Evolutionary conservation across 2,797 vertebrate genomes (phyloP).

Genomic region (Arrhamphus sclerolepis): DNA sequence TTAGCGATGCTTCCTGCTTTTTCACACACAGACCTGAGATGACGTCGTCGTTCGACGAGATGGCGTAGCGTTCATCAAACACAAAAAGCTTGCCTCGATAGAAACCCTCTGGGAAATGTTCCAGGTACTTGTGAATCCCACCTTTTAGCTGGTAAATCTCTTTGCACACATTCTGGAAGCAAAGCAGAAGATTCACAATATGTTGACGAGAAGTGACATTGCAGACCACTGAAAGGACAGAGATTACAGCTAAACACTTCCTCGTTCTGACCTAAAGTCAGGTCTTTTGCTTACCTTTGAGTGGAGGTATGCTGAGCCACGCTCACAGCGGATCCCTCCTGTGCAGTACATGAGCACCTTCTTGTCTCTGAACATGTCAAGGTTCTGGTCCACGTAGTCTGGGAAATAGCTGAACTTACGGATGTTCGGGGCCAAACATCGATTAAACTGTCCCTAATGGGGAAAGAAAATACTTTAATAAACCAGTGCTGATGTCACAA

Average conservation of each 20-base stretch:
- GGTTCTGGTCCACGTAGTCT: conserved; percentile 91
- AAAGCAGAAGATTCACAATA: not conserved
- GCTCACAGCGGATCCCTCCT: conserved; percentile 95
- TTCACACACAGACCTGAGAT: conserved; percentile 86
- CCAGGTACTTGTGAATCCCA: conserved; percentile 96
- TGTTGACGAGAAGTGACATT: too few species aligned
- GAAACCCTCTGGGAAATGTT: conserved; percentile 93
- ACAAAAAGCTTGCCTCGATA: conserved; percentile 97
- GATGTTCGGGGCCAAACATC: conserved; percentile 93
- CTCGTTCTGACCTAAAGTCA: too few species aligned
- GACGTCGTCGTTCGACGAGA: conserved; percentile 87
- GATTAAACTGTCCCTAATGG: conserved; percentile 89
- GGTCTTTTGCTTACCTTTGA: conserved; percentile 93
- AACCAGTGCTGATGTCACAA: not conserved
- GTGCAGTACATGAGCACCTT: conserved; percentile 98
- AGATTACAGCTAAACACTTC: too few species aligned
- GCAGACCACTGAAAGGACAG: too few species aligned
- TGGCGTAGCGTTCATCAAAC: conserved; percentile 93
- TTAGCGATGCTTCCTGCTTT: too few species aligned
- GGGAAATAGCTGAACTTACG: conserved; percentile 99
- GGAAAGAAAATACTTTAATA: not conserved
- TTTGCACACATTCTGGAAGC: conserved; percentile 88
- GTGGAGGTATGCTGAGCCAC: conserved; percentile 92
- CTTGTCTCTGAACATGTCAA: conserved; percentile 92
- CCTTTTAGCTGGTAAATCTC: conserved; percentile 96